Evolutionary conservation across 1,140 invertebrate species (phyloP), one percentile per base, ranked within the genome.

Genomic region (Micrasema longulum): DNA sequence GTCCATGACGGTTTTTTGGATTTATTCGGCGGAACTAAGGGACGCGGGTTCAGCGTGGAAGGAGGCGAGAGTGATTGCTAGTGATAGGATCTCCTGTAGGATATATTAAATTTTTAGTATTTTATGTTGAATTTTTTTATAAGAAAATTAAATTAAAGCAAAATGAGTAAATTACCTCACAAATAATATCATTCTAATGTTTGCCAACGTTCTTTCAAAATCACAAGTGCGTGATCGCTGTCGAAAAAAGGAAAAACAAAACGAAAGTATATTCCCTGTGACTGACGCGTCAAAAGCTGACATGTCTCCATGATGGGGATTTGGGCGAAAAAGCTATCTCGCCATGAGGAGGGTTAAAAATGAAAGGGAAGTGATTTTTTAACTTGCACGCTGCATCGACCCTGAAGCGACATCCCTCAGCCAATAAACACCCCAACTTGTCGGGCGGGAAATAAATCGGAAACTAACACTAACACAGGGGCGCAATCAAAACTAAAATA

Each of bases 281-380:
- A n/a, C 31, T 18, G 38, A 31, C 23, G 35, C 52, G 52, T 68
- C 66, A 68, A 14, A 60, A 64, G 31, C 22, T 70, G 68, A 63
- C 68, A 63, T 20, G 68, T 64, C 35, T 41, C 12, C 16, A 26
- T 43, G 36, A 43, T 57, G 16, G 55, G 43, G 41, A 38, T 38
- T 38, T 16, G 48, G 64, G 41, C 20, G 26, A 64, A 64, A 64
- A 69, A 38, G 12, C 36, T 50, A 31, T 9, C n/a, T 6, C 36
- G 67, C 5, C 31, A 26, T 50, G 53, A 43, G 41, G 72, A 71
- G 65, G 73, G 73, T 75, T 68, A 67, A 66, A 71, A 70, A 69
- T 55, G 67, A 75, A 75, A 75, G 74, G 70, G 74, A 75, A 75
- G 64, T 75, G 74, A 75, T 75, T 75, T 75, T 75, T 72, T 75